Percentiles rank a stretch among this genome's conserved stretches.
phyloP scores from a whole-genome alignment of 1,140 invertebrate species.

The Apis mellifera region Amel_HAv3.1 CM009937.2:2662501-2663000 shows the following conservation, averaged over 20 bases:
- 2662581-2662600: too few relatives aligned
- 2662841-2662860: neutral
- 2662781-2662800: too few relatives aligned
- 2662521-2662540: too few relatives aligned
- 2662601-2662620: too few relatives aligned
- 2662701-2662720: neutral
- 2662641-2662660: neutral
- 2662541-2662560: too few relatives aligned
- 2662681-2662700: too few relatives aligned
- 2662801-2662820: neutral
- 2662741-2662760: neutral
- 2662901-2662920: constrained; percentile 22
- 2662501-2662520: too few relatives aligned
- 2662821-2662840: constrained; percentile 24
- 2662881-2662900: constrained; percentile 25
- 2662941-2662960: neutral
- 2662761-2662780: neutral
- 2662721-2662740: neutral
- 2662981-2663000: neutral
- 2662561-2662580: too few relatives aligned
- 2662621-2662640: too few relatives aligned
- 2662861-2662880: constrained; percentile 36
- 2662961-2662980: too few relatives aligned
- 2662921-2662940: constrained; percentile 15
- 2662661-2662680: neutral